phyloP scores from a whole-genome alignment of 2,888 invertebrate genomes.

The Synanthedon vespiformis region DNA sequence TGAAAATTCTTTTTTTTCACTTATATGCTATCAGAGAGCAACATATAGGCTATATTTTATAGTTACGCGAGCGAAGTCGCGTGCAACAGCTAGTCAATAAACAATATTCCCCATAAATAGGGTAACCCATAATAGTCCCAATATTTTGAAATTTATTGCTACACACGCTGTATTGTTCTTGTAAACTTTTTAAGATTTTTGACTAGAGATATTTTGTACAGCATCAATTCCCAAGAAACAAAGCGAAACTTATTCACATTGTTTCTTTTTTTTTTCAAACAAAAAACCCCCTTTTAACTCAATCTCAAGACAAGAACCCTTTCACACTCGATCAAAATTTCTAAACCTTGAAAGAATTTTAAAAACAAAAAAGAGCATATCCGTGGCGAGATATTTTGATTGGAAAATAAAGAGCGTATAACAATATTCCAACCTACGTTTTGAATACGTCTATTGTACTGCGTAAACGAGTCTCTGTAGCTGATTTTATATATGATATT shows the following conservation, averaged over 20 bases:
- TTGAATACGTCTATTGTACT: background rate
- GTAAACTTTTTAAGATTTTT: too few relatives aligned
- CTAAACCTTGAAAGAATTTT: conserved; percentile 30
- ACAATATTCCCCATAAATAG: too few relatives aligned
- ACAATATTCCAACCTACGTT: conserved; percentile 18
- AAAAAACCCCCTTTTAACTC: conserved; percentile 44
- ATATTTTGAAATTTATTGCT: too few relatives aligned
- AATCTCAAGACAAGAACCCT: conserved; percentile 41
- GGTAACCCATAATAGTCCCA: too few relatives aligned
- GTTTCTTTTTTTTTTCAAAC: background rate
- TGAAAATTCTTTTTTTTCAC: too few relatives aligned
- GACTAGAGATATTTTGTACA: too few relatives aligned
- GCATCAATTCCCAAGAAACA: background rate
- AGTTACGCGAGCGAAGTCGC: too few relatives aligned
- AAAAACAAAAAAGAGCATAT: conserved; percentile 39
- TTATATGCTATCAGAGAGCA: too few relatives aligned
- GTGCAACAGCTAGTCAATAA: too few relatives aligned
- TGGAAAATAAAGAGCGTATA: conserved; percentile 61
- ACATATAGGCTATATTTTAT: too few relatives aligned
- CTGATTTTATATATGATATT: conserved; percentile 2
- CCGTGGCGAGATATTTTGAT: conserved; percentile 62
- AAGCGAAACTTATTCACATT: background rate
- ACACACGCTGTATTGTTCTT: too few relatives aligned
- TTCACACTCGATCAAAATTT: conserved; percentile 62
- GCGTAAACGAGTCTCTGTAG: background rate